Evolutionary conservation across 2,888 invertebrate species (phyloP), one percentile per base, ranked within the genome.

Genomic region (Polydrusus pterygomalis): DNA sequence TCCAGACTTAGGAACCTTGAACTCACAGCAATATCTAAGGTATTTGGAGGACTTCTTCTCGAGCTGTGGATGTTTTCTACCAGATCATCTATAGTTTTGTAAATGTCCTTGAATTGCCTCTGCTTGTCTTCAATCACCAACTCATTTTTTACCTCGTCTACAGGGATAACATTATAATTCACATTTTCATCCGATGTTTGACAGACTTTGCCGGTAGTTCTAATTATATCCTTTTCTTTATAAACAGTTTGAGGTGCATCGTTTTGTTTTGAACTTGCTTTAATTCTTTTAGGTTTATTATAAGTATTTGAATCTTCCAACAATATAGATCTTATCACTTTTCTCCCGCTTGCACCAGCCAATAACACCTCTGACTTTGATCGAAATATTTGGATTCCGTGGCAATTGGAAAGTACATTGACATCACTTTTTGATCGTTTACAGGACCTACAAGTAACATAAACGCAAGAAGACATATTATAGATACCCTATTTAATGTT

Each of bases 331-430:
- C 49, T 70, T 40, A 75, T 40, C 8, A 58, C 60, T 60, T 75
- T 47, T 45, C 17, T 70, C 49, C 45, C 70, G 17, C 54, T 43
- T 8, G 40, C 34, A 9, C 63, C 68, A 2, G 30, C 43, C 9
- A 68, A 13, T 18, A 51, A 51, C 13, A 72, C 56, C 38, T 72
- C 76, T n/a, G 72, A 72, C 18, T 76, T 76, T 40, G 72, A 76
- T 69, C 62, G 25, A 60, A 38, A 15, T 54, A 49, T 51, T 9
- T 51, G 38, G 17, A 58, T 18, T 49, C 17, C 45, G 49, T 20
- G 38, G 10, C 38, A 11, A 47, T 60, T 49, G 45, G 67, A n/a
- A n/a, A 49, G 6, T 11, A 73, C 17, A 8, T 65, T 58, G 45
- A 45, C 60, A 8, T 67, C 67, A 34, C 67, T 73, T 43, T 45